Conservation (phyloP, 2,113 vertebrate genomes). For the Chaetops frenatus region DNA sequence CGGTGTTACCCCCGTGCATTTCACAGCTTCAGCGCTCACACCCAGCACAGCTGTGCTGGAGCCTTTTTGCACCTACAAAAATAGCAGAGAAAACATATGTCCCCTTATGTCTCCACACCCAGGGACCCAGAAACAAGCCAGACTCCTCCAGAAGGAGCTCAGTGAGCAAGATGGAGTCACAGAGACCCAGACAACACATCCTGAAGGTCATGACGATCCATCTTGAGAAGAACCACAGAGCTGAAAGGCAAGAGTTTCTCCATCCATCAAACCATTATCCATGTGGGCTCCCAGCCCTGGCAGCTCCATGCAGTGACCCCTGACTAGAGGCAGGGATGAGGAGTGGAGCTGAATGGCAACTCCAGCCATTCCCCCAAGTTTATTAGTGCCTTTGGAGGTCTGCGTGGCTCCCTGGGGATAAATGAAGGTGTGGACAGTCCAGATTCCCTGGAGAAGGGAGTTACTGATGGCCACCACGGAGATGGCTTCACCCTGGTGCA, state of each 20-base stretch:
- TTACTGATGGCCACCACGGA: not conserved
- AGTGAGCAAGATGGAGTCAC: not conserved
- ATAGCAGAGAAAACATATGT: not conserved
- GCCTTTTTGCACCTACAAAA: not conserved
- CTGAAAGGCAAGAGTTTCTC: not conserved
- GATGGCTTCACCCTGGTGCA: not conserved
- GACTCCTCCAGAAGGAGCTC: not conserved
- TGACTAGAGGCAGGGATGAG: not conserved
- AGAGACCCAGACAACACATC: not conserved
- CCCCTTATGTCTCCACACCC: not conserved
- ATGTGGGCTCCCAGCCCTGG: not conserved
- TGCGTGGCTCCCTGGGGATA: not conserved
- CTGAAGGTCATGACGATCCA: rapidly evolving
- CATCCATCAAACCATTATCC: not conserved
- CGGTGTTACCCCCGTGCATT: not conserved
- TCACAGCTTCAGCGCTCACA: not conserved
- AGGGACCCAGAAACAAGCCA: not conserved
- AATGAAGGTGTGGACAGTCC: not conserved
- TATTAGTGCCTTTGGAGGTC: not conserved
- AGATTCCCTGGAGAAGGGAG: not conserved
- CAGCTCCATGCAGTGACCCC: not conserved
- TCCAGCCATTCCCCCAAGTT: not conserved
- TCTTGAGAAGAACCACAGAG: not conserved
- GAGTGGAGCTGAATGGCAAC: not conserved
- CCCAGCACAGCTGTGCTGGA: not conserved